Base-by-base conservation (phyloP, 2,888 invertebrate species). In the Volucella inanis region DNA sequence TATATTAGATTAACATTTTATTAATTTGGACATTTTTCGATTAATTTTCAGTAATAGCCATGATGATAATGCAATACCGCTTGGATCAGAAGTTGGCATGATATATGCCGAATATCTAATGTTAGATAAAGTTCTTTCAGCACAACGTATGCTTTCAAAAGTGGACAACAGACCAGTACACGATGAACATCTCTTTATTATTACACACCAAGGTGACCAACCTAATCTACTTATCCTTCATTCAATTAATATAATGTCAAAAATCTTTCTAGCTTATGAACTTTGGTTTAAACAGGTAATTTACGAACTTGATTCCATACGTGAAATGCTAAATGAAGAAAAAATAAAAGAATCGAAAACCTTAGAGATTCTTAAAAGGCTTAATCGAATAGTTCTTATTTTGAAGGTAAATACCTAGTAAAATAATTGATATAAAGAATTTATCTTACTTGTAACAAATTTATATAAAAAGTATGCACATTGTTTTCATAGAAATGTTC, bases 201-300 rank as follows among this genome's bases (percentile, higher is more conserved):
- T 99, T 68, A 99, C 98, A 11, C 99, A 99, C 93, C 99, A 99
- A 95, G 98, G 98, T 98, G 93, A 71, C 31, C 31, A 31, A 6
- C 31, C 31, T 6, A 31, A 31, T 31, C 6, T 31, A 31, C 4
- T 50, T 43, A 11, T 11, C 10, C 43, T 14, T 6, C 0, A 31
- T 31, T 6, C 6, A 31, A 31, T 31, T 31, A 31, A 31, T 6
- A 31, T 31, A 31, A 6, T 31, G 6, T 6, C 6, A 31, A 31
- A 31, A 55, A 4, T 38, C 8, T 39, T 74, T 94, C 61, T 92
- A 98, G 98, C 98, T 0, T 99, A 99, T 93, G 99, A 99, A 92
- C 93, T 99, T 4, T 99, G 99, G 99, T 99, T 99, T 93, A 99
- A 99, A 92, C 99, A 99, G 93, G 98, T 99, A 64, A 96, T 99